phyloP scores from a whole-genome alignment of 2,113 vertebrate genomes.

The Scolopax mira region DNA sequence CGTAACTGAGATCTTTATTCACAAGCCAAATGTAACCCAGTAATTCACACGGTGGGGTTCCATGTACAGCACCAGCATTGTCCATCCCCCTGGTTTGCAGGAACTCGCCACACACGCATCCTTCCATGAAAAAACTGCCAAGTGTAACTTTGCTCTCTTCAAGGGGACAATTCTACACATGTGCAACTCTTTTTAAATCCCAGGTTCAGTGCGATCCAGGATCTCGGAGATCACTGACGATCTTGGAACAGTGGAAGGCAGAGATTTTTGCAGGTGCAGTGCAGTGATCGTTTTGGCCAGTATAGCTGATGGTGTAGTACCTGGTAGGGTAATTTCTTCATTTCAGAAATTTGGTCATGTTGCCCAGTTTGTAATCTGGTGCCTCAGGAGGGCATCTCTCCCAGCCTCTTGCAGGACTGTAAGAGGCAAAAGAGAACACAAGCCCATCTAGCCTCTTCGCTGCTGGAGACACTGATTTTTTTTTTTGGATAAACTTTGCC shows the following conservation, averaged over 20 bases:
- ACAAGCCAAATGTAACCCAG: constrained; percentile 12
- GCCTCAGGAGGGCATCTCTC: background rate
- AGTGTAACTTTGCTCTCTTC: background rate
- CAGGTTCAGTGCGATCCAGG: background rate
- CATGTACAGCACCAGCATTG: background rate
- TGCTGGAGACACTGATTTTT: background rate
- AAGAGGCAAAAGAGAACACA: background rate
- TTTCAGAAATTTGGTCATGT: background rate
- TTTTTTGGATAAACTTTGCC: background rate
- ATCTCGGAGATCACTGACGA: background rate
- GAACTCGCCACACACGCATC: background rate
- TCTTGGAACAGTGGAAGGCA: background rate
- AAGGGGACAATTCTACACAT: background rate
- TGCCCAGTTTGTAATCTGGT: background rate
- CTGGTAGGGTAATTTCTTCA: background rate
- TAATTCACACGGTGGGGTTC: constrained; percentile 12
- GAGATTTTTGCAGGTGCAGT: background rate
- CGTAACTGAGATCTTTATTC: constrained; percentile 57
- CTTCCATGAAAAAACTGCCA: background rate
- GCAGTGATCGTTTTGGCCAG: background rate
- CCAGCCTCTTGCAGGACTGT: background rate
- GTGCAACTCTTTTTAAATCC: background rate
- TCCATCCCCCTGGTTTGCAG: background rate
- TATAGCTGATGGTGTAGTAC: background rate
- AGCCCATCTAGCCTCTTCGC: background rate